Evolutionary conservation across 2,797 vertebrate genomes (phyloP).

Genomic region (Etheostoma nigrum): DNA sequence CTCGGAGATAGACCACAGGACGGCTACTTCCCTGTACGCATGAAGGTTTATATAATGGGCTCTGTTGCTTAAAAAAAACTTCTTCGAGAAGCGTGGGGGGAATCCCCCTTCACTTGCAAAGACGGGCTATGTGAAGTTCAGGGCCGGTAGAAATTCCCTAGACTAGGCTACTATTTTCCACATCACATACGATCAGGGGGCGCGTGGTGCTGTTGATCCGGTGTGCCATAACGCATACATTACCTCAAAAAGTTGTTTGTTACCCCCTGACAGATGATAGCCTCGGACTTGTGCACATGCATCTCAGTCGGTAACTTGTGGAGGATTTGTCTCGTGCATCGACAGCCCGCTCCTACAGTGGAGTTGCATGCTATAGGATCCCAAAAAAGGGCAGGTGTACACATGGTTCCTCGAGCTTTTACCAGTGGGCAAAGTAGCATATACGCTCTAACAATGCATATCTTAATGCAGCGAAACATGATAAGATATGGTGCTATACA

Average conservation of each 20-base stretch:
- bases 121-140: constrained; percentile 66
- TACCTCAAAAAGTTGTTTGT: constrained; percentile 56
- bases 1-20: not conserved
- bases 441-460: constrained; percentile 45
- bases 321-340: constrained; percentile 36
- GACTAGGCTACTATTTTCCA: constrained; percentile 33
- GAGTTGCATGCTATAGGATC: constrained; percentile 44
- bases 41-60: constrained; percentile 31
- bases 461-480: constrained; percentile 85
- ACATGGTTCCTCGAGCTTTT: constrained; percentile 62
- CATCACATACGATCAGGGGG: constrained; percentile 8
- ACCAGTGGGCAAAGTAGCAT: constrained; percentile 25
- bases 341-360: constrained; percentile 21
- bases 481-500: constrained; percentile 77
- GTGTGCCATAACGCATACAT: constrained; percentile 33
- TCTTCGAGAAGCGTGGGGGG: constrained; percentile 45
- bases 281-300: constrained; percentile 41
- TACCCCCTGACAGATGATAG: constrained; percentile 58
- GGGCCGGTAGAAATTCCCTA: constrained; percentile 64
- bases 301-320: constrained; percentile 58
- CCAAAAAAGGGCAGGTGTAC: constrained; percentile 80
- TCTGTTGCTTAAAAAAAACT: constrained; percentile 24
- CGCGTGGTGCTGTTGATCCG: constrained; percentile 51
- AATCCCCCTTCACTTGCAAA: constrained; percentile 61
- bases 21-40: constrained; percentile 5